Percentiles rank a stretch among this genome's conserved stretches.
Conservation (phyloP, 2,797 vertebrate genomes). For the Liasis olivaceus region DNA sequence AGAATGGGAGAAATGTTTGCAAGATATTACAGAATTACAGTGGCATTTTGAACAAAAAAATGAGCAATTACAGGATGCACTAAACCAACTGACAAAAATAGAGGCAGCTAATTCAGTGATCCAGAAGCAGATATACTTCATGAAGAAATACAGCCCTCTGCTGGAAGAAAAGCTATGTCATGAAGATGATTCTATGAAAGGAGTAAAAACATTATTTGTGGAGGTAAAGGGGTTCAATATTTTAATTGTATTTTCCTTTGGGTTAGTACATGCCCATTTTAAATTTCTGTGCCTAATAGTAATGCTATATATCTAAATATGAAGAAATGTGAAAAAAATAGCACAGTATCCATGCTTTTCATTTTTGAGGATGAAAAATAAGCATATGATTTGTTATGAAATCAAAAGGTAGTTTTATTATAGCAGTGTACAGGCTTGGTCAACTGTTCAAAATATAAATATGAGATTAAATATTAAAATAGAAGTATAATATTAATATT, state of each 20-base stretch:
- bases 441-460: background rate
- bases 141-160: slow-evolving; percentile 74
- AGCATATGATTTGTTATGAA: background rate
- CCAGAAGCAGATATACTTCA: slow-evolving; percentile 70
- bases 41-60: slow-evolving; percentile 70
- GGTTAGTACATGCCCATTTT: fast-evolving
- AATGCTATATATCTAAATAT: background rate
- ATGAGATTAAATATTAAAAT: background rate
- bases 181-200: slow-evolving; percentile 51
- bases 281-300: background rate
- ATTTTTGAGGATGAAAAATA: background rate
- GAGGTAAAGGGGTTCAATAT: slow-evolving; percentile 61
- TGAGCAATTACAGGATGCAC: slow-evolving; percentile 56
- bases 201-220: slow-evolving; percentile 43
- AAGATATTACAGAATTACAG: slow-evolving; percentile 73
- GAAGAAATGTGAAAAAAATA: fast-evolving
- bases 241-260: fast-evolving
- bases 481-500: background rate
- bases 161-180: slow-evolving; percentile 70
- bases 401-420: background rate
- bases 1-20: slow-evolving; percentile 70
- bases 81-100: slow-evolving; percentile 57
- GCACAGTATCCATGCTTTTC: fast-evolving
- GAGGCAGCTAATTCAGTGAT: slow-evolving; percentile 69
- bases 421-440: background rate